Evolutionary conservation across 2,888 invertebrate species (phyloP).

Genomic region (Allacma fusca): DNA sequence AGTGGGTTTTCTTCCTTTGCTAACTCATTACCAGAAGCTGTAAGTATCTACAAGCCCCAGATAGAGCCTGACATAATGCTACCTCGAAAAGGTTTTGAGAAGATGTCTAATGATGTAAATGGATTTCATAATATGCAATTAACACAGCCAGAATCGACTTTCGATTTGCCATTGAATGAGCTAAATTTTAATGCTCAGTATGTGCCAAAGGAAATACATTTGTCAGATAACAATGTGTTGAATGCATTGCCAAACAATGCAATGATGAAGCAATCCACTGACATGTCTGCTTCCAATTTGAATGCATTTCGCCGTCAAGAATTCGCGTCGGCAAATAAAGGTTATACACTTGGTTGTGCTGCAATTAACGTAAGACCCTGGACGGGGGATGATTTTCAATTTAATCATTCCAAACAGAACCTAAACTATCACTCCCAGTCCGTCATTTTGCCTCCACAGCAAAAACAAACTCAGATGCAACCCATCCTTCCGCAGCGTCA

Average conservation of each 20-base stretch:
- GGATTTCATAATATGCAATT: slow-evolving; percentile 19
- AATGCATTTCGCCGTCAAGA: not conserved
- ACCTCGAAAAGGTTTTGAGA: not conserved
- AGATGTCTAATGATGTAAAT: not conserved
- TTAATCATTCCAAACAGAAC: slow-evolving; percentile 2
- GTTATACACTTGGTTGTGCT: not conserved
- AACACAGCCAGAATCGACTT: not conserved
- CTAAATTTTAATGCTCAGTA: slow-evolving; percentile 37
- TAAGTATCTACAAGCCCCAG: not conserved
- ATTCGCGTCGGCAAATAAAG: not conserved
- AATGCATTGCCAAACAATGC: not conserved
- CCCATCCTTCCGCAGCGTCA: not conserved
- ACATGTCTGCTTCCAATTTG: not conserved
- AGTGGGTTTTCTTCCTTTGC: not conserved
- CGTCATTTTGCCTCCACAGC: not conserved
- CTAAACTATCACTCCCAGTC: not conserved
- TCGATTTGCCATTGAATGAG: slow-evolving; percentile 32
- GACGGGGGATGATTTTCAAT: not conserved
- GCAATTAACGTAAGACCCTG: not conserved
- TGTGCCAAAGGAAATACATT: not conserved
- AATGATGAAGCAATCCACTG: not conserved
- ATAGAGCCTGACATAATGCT: not conserved
- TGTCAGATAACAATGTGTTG: not conserved
- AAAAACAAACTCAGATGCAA: not conserved
- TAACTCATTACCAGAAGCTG: slow-evolving; percentile 17